Evolutionary conservation across 2,113 vertebrate genomes (phyloP).

Genomic region (Lepidothrix coronata): DNA sequence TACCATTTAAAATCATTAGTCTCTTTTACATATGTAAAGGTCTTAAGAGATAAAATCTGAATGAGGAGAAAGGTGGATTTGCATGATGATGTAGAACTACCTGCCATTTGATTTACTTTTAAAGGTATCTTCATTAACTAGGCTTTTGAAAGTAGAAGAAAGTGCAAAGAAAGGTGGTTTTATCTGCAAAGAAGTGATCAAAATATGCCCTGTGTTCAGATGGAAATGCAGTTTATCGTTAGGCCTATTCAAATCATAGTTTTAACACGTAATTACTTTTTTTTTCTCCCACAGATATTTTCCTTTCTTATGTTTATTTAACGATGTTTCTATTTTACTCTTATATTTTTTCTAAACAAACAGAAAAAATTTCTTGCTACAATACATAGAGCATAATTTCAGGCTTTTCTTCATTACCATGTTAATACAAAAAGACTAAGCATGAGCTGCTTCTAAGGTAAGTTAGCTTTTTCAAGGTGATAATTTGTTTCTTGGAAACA

Average conservation of each 20-base stretch:
- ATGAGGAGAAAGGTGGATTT: constrained; percentile 34
- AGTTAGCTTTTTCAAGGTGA: neutral
- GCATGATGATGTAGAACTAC: constrained; percentile 11
- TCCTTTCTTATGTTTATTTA: neutral
- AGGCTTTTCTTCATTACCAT: neutral
- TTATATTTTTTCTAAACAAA: neutral
- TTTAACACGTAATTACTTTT: neutral
- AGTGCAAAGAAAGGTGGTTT: neutral
- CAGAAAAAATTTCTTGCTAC: neutral
- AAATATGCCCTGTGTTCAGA: neutral
- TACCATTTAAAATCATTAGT: constrained; percentile 57
- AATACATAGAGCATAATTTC: neutral
- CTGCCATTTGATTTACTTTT: constrained; percentile 21
- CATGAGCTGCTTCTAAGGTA: neutral
- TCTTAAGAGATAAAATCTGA: constrained; percentile 57
- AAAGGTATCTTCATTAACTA: constrained; percentile 34
- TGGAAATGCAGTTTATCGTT: neutral
- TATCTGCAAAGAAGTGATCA: neutral
- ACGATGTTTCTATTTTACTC: neutral
- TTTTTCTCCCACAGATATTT: neutral
- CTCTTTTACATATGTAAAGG: constrained; percentile 36
- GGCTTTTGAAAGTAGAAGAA: neutral
- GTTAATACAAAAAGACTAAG: neutral
- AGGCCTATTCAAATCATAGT: neutral
- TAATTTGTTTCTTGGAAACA: neutral